Base-by-base conservation (phyloP, 2,888 invertebrate species). In the Nymphalis urticae region DNA sequence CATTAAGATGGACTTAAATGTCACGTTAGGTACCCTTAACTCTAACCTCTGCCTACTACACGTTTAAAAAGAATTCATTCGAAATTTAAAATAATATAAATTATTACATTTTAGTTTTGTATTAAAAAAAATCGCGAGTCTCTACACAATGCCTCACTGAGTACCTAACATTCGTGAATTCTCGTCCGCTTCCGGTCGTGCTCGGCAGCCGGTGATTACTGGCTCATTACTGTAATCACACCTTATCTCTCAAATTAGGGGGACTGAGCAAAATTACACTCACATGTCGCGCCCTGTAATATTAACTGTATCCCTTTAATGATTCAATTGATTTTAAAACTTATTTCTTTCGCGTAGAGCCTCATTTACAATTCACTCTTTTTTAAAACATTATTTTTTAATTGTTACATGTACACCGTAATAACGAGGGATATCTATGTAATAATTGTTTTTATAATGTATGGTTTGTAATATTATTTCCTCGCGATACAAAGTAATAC, bases 211-310 rank as follows among this genome's bases (percentile, higher is more conserved):
- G 66, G 67, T 73, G 73, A 79, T 77, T 75, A 75, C 72, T 68
- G 62, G 63, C 74, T 77, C 76, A 77, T 79, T 79, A 76, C 73
- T 60, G 72, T 77, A 77, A 78, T 77, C 77, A 75, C 75, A 74
- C 75, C 76, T 77, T 79, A 77, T 80, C 80, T 79, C 64, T 62
- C 56, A 77, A 79, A 80, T 80, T 78, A 78, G 63, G 61, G 63
- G 61, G 71, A 64, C 69, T 67, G 67, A 60, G 69, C 63, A 67
- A 72, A 76, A 73, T 75, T 73, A 74, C 73, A 70, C 71, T 64
- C 70, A 67, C 69, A 62, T 72, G 70, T 60, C 72, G 68, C 65
- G 64, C 53, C 60, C 64, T 66, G 59, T 42, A 48, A 24, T 42
- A 42, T 13, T 42, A 42, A 13, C 42, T 42, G 42, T 42, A 42